Percentiles rank a stretch among this genome's conserved stretches.
These are phyloP conservation scores for Ptilodon capucinus DNA, from an alignment of 2,888 invertebrate genomes.

Conservation along the genomic window DNA sequence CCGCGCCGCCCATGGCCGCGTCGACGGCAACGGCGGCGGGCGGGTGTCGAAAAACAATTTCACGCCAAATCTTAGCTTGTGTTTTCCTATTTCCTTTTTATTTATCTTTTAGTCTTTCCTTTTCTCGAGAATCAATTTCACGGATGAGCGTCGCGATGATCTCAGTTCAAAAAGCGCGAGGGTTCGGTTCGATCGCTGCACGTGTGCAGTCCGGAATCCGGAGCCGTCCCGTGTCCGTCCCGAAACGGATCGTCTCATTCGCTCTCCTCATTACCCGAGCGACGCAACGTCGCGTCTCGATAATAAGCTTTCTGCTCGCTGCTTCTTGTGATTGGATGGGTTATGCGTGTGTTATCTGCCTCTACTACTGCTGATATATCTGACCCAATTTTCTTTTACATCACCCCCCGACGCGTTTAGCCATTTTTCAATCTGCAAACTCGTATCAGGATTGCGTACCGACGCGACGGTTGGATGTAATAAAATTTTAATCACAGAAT, in stretches of 20 bases:
- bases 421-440: constrained; percentile 48
- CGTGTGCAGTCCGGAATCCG: constrained; percentile 45
- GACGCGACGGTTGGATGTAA: constrained; percentile 27
- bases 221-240: constrained; percentile 26
- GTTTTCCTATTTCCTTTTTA: constrained; percentile 83
- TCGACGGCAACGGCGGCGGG: constrained; percentile 62
- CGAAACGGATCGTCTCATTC: constrained; percentile 26
- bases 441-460: constrained; percentile 37
- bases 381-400: constrained; percentile 71
- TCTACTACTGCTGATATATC: constrained; percentile 65
- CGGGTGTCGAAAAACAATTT: constrained; percentile 81
- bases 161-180: constrained; percentile 77
- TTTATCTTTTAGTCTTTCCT: constrained; percentile 82
- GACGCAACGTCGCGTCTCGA: constrained; percentile 67
- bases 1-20: constrained; percentile 51
- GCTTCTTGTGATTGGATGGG: constrained; percentile 76
- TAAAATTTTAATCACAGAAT: constrained; percentile 41
- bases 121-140: constrained; percentile 82
- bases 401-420: constrained; percentile 54
- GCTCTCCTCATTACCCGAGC: constrained; percentile 61
- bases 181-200: constrained; percentile 53
- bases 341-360: constrained; percentile 77
- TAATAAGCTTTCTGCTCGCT: constrained; percentile 76
- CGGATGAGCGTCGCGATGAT: constrained; percentile 82
- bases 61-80: constrained; percentile 83